Conservation (phyloP, 2,888 invertebrate genomes). For the Cephus nigrinus region DNA sequence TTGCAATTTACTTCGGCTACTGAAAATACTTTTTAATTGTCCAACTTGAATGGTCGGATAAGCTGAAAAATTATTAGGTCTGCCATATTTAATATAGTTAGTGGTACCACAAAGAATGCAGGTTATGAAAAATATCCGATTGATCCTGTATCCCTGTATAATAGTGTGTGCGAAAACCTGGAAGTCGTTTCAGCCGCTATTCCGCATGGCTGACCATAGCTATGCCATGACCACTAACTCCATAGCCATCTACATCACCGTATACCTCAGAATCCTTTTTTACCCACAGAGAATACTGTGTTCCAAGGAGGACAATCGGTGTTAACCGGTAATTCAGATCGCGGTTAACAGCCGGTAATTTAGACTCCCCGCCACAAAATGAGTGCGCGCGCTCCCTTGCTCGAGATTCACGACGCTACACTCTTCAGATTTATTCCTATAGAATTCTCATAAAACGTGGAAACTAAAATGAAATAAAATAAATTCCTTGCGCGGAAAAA, state of each 20-base stretch:
- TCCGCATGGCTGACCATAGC: constrained; percentile 57
- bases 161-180: constrained; percentile 41
- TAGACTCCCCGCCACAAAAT: constrained; percentile 27
- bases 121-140: neutral
- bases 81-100: too few species aligned
- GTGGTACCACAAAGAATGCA: too few species aligned
- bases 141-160: neutral
- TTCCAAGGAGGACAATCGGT: constrained; percentile 45
- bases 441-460: neutral
- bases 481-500: neutral
- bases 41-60: too few species aligned
- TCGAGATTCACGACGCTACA: constrained; percentile 31
- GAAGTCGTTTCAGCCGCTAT: constrained; percentile 44
- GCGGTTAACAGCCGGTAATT: constrained; percentile 44
- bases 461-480: neutral
- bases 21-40: too few species aligned
- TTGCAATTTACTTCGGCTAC: too few species aligned
- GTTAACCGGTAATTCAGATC: constrained; percentile 53
- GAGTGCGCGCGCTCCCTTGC: constrained; percentile 35
- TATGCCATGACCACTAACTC: constrained; percentile 46
- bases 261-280: constrained; percentile 5
- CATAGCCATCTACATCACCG: neutral
- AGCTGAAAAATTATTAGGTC: too few species aligned
- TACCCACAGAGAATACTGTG: constrained; percentile 8
- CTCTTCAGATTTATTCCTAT: constrained; percentile 39